Evolutionary conservation across 2,797 vertebrate genomes (phyloP).

Genomic region (Sebastes itinus): DNA sequence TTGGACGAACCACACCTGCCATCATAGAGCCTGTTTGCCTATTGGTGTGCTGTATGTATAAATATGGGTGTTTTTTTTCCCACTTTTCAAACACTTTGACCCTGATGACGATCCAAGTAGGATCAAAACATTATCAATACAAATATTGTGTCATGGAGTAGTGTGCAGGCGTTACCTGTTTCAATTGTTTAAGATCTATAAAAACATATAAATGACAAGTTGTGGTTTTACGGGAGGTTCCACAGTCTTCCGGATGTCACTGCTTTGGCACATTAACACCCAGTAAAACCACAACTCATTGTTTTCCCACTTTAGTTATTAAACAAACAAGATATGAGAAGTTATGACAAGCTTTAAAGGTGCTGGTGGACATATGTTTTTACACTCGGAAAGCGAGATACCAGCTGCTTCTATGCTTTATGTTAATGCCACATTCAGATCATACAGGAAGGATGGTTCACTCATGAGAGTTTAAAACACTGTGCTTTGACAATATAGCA

Average conservation of each 20-base stretch:
- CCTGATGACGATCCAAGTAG: accelerated
- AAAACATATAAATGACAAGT: too few relatives aligned
- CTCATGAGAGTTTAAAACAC: neutral
- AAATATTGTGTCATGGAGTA: too few relatives aligned
- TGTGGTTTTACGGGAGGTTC: too few relatives aligned
- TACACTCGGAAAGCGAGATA: neutral
- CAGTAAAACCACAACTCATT: neutral
- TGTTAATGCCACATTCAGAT: neutral
- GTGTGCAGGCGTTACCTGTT: too few relatives aligned
- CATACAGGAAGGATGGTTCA: neutral
- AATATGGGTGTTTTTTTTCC: too few relatives aligned
- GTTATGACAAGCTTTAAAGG: neutral
- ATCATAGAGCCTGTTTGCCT: accelerated
- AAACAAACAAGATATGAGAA: neutral
- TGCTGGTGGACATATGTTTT: neutral
- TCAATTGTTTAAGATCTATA: neutral
- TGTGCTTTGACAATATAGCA: neutral
- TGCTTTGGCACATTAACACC: neutral
- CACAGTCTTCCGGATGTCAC: neutral
- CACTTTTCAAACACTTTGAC: too few relatives aligned
- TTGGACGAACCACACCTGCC: too few relatives aligned
- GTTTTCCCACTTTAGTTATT: neutral
- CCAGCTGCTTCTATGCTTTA: neutral
- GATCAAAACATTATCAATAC: too few relatives aligned
- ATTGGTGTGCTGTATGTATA: too few relatives aligned